Conservation (phyloP, 2,797 vertebrate species). For the Picus viridis region DNA sequence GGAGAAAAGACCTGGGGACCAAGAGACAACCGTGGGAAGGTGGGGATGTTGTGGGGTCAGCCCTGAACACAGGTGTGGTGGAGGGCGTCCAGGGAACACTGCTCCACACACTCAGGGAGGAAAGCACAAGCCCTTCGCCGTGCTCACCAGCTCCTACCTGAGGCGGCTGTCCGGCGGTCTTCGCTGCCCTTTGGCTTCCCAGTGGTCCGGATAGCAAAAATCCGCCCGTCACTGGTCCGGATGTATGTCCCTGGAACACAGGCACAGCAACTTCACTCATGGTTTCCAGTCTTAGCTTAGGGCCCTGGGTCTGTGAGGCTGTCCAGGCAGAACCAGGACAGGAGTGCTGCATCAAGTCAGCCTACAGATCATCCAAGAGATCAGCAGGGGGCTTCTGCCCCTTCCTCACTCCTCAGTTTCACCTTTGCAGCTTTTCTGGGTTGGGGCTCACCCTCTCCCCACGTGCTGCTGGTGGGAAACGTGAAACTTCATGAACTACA, state of each 20-base stretch:
- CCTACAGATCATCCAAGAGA: not conserved
- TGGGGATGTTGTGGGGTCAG: not conserved
- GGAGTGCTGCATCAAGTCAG: not conserved
- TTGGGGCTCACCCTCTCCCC: not conserved
- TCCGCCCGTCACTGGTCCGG: constrained; percentile 94
- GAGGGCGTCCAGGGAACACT: not conserved
- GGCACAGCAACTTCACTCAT: not conserved
- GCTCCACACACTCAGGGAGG: too few relatives aligned
- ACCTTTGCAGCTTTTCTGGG: not conserved
- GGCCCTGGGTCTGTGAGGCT: not conserved
- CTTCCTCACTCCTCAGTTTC: not conserved
- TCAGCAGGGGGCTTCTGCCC: not conserved
- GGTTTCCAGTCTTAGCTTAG: not conserved
- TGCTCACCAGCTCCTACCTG: constrained; percentile 75
- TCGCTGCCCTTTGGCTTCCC: constrained; percentile 88
- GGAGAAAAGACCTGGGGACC: not conserved
- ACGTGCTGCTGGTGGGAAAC: not conserved
- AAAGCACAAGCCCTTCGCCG: not conserved
- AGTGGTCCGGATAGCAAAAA: constrained; percentile 95
- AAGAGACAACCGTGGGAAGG: not conserved
- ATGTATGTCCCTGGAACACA: constrained; percentile 91
- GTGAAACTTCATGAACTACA: not conserved
- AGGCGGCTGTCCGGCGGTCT: constrained; percentile 80
- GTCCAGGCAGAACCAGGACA: not conserved
- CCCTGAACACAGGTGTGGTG: not conserved